Conservation (phyloP, 2,888 invertebrate species). For the Pantelozetes paolii region DNA sequence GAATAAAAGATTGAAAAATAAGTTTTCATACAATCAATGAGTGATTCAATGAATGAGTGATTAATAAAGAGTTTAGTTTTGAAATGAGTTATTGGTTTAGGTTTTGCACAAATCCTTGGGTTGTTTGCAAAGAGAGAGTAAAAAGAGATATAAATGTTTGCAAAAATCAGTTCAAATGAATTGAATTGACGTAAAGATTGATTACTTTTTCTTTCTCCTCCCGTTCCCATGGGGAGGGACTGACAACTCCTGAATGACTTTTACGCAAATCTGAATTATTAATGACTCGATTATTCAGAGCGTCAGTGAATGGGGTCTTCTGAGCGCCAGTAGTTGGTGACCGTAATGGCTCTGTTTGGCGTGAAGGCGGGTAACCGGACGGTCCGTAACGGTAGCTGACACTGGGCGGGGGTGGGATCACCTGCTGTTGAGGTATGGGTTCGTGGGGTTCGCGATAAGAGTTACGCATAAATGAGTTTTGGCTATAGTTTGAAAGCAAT, state of each 20-base stretch:
- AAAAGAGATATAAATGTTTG: neutral
- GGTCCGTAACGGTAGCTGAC: constrained; percentile 48
- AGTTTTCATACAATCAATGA: neutral
- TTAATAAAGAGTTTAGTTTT: neutral
- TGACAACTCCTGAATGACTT: constrained; percentile 43
- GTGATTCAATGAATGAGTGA: neutral
- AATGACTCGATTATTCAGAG: constrained; percentile 38
- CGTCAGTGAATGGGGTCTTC: constrained; percentile 28
- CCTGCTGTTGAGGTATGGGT: constrained; percentile 50
- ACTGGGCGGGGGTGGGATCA: constrained; percentile 43
- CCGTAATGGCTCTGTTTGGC: constrained; percentile 31
- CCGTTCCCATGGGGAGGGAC: constrained; percentile 70
- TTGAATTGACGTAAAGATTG: neutral
- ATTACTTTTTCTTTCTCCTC: constrained; percentile 77
- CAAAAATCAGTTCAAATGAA: neutral
- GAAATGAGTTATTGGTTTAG: neutral
- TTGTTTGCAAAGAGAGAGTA: constrained; percentile 2
- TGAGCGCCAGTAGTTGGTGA: neutral
- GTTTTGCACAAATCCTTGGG: neutral
- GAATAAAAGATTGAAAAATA: neutral
- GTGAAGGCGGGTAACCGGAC: constrained; percentile 47
- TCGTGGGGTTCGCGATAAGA: constrained; percentile 49
- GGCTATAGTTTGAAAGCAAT: constrained; percentile 20
- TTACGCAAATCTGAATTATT: constrained; percentile 38
- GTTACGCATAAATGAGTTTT: constrained; percentile 41